Percentiles rank a stretch among this genome's conserved stretches.
Evolutionary conservation across 1,140 invertebrate genomes (phyloP).

Genomic region (Zaprionus ghesquierei): DNA sequence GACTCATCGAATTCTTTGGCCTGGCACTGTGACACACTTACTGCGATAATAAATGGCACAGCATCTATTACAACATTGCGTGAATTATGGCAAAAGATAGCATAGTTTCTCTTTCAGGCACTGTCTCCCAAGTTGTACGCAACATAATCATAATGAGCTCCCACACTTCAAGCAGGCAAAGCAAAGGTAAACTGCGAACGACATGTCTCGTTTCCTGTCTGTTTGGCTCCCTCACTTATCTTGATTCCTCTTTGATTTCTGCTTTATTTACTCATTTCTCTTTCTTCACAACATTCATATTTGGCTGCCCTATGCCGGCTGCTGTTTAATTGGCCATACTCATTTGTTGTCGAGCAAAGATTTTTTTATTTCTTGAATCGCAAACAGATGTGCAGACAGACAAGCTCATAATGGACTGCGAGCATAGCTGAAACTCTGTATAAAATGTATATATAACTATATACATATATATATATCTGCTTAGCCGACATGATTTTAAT

Average conservation of each 20-base stretch:
- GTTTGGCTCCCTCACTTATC: not conserved
- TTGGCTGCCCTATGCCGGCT: slow-evolving; percentile 2
- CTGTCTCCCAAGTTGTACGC: not conserved
- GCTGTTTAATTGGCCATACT: slow-evolving; percentile 50
- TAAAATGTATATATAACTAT: slow-evolving; percentile 3
- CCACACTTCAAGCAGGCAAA: slow-evolving; percentile 10
- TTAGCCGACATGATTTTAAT: slow-evolving; percentile 26
- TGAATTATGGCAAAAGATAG: not conserved
- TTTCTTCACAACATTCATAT: slow-evolving; percentile 21
- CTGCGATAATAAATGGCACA: slow-evolving; percentile 19
- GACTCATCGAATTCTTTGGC: slow-evolving; percentile 47
- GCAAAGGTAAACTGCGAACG: not conserved
- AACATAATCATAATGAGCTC: slow-evolving; percentile 13
- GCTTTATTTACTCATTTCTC: slow-evolving; percentile 37
- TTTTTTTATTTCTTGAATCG: slow-evolving; percentile 33
- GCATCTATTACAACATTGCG: slow-evolving; percentile 9
- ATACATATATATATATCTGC: slow-evolving; percentile 3
- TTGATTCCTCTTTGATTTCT: not conserved
- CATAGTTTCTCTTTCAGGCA: not conserved
- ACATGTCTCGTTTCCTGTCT: slow-evolving; percentile 2
- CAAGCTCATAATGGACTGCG: slow-evolving; percentile 36
- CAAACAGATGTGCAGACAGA: slow-evolving; percentile 62
- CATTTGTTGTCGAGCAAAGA: slow-evolving; percentile 10
- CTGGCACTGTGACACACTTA: slow-evolving; percentile 40
- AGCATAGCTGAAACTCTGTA: slow-evolving; percentile 16